Base-by-base conservation (phyloP, 2,113 vertebrate genomes). In the Spilogale gracilis region DNA sequence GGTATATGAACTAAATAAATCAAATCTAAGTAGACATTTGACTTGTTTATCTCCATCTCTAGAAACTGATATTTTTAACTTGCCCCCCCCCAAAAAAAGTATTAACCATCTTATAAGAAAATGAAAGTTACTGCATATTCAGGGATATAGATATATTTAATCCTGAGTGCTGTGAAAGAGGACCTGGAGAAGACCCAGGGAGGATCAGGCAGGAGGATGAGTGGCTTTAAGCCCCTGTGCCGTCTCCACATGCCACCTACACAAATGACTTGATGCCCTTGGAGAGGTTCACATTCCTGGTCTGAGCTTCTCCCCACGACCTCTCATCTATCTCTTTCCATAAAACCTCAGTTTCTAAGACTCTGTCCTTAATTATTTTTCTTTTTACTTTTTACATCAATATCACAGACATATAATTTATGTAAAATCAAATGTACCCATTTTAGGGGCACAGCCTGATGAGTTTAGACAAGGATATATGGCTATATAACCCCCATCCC, bases 1-100 rank as follows among this genome's bases (percentile, higher is more conserved):
- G 20, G 13, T 56, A 32, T 56, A 25, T 27, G 76, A 92, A 74
- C 85, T 79, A 54, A 81, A 89, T 50, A 78, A 80, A 81, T 45
- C 43, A 48, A 92, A 94, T 23, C 0, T 56, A 84, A 52, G 2
- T 18, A 67, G 78, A 71, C 27, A 50, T 69, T 73, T 91, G 45
- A 30, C 14, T 81, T 54, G 76, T 38, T 81, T 54, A 43, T 80
- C 48, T 25, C 7, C 7, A 78, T 52, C 76, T 89, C 58, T 82
- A 85, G 79, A 73, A 63, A 63, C 56, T 81, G 91, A 43, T 13
- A 52, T 23, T 78, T 13, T 81, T 43, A 79, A 45, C 13, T 48
- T 67, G 30, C 3, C 27, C 52, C 43, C 17, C 3, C 27, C 52
- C 43, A n/a, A n/a, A 25, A 89, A 61, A 43, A 21, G 17, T 27